Base-by-base conservation (phyloP, 1,140 invertebrate species). In the Euglossa dilemma region DNA sequence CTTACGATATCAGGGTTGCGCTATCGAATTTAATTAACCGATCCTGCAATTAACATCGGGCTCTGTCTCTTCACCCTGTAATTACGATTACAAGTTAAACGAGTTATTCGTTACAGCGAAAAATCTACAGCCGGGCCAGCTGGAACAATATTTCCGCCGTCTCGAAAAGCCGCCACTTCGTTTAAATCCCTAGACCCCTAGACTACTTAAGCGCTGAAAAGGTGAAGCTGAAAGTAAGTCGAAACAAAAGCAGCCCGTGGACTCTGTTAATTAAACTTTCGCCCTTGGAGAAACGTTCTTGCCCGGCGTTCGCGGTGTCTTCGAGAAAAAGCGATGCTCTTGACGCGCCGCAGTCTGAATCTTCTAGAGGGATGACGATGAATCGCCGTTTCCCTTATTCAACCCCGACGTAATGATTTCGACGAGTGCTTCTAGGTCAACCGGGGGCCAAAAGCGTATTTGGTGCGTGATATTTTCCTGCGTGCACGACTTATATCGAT, bases 201-300 rank as follows among this genome's bases (percentile, higher is more conserved):
- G 70, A 56, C 50, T 72, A 36, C 50, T 36, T 72, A 56, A 56
- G 20, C 50, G 52, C 0, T 59, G 28, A 57, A 43, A 74, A 59
- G 54, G 43, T 45, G 54, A 59, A 74, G 71, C 16, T 74, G 71
- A 74, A 74, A 74, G 71, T 74, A 74, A 74, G 54, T 74, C 54
- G 71, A 45, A 74, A 59, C 56, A 74, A 74, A 74, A 74, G 56
- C 71, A 14, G 64, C 7, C 36, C 5, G 36, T 2, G 52, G 70
- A 36, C 36, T 45, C 14, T 45, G 54, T 74, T 74, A 74, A 74
- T 74, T 74, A 74, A 74, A 74, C 54, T 74, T 45, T 25, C 71
- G 71, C 54, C 54, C 71, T 74, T 45, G 71, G 56, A 74, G 56
- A 74, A n/a, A 57, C 54, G 56, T 23, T 28, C 6, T 28, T 14